Percentiles rank a stretch among this genome's conserved stretches.
Conservation (phyloP, 2,113 vertebrate species). For the Ardeotis arabs region DNA sequence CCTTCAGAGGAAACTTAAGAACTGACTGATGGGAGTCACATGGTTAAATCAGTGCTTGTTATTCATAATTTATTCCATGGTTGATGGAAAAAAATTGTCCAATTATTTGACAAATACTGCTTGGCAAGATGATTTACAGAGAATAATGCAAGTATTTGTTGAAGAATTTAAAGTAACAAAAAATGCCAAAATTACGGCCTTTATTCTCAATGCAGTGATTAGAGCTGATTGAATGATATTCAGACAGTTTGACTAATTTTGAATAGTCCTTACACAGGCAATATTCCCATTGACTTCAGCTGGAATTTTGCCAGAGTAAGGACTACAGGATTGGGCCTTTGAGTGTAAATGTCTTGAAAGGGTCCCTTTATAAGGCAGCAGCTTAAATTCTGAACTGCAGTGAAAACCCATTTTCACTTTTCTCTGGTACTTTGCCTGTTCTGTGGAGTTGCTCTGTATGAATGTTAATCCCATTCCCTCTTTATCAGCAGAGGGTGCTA, state of each 20-base stretch:
- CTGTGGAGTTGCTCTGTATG: slow-evolving; percentile 44
- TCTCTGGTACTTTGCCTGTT: slow-evolving; percentile 29
- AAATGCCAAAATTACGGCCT: slow-evolving; percentile 62
- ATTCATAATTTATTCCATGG: slow-evolving; percentile 72
- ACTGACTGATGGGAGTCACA: slow-evolving; percentile 63
- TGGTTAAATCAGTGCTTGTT: slow-evolving; percentile 64
- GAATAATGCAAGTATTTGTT: slow-evolving; percentile 66
- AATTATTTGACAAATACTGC: slow-evolving; percentile 70
- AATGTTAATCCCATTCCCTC: slow-evolving; percentile 58
- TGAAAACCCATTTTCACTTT: slow-evolving; percentile 59
- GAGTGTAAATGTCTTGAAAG: slow-evolving; percentile 59
- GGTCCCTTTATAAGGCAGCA: slow-evolving; percentile 53
- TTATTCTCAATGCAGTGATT: slow-evolving; percentile 69
- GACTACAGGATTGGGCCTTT: slow-evolving; percentile 46
- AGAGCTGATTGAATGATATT: slow-evolving; percentile 71
- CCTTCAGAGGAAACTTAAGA: slow-evolving; percentile 50
- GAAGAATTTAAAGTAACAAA: slow-evolving; percentile 70
- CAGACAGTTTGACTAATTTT: slow-evolving; percentile 68
- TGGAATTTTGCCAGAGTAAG: slow-evolving; percentile 58
- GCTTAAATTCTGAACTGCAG: slow-evolving; percentile 53
- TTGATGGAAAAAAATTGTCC: slow-evolving; percentile 69
- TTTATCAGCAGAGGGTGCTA: slow-evolving; percentile 75
- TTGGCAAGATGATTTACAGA: slow-evolving; percentile 66
- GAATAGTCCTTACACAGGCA: slow-evolving; percentile 66
- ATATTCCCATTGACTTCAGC: slow-evolving; percentile 70